Evolutionary conservation across 2,888 invertebrate species (phyloP), one percentile per base, ranked within the genome.

Genomic region (Bhutanitis thaidina): DNA sequence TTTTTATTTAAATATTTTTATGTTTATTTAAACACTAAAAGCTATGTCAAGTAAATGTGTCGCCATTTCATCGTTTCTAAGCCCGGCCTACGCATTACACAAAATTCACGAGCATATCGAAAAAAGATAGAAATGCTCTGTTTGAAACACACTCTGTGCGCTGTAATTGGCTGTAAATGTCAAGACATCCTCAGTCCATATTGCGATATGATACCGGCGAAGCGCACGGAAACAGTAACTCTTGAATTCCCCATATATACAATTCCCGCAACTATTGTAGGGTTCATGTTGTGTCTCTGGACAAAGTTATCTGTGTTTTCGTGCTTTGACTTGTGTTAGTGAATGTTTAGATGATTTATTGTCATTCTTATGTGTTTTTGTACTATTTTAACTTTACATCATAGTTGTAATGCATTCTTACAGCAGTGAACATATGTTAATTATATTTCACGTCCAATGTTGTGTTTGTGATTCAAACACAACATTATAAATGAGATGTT

Each of bases 111-210:
- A n/a, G n/a, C 20, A 20, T 3, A 5, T 20, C 2, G 5, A 20
- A 20, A 20, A 20, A 3, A 20, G 3, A 5, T 3, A 20, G 7
- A 34, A 34, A 12, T 15, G 13, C 45, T 57, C 52, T 49, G 32
- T 38, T n/a, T 38, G 14, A 34, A 36, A 12, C 40, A 13, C 63
- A 57, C 53, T 55, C 69, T 71, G 34, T 44, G 37, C 29, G 16
- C 40, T 48, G 54, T 63, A 64, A 66, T 63, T 68, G 67, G 60
- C 54, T 56, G 50, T 50, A 13, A 37, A 49, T 60, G 52, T 53
- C 57, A 55, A 65, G 62, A 60, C 55, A 49, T 63, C 56, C 36
- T 53, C 65, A 69, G 64, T 68, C 39, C 53, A 60, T 57, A 61
- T 60, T 56, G 57, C 56, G 56, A 58, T 57, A 55, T 56, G 61